These are phyloP conservation scores for Alsophila aescularia DNA, from an alignment of 2,888 invertebrate genomes.

Conservation along the genomic window DNA sequence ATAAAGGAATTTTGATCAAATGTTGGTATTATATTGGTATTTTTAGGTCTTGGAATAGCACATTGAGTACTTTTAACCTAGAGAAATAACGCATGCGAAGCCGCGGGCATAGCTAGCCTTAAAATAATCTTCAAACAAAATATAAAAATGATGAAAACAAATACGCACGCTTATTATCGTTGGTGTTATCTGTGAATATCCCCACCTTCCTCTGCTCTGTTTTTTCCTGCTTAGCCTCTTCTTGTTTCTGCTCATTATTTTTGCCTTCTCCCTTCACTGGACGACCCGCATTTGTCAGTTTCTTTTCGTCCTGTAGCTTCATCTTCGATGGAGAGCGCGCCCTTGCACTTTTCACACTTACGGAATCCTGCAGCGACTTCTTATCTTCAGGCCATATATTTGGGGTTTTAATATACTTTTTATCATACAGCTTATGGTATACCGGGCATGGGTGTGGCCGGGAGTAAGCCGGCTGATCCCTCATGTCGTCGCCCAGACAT, in stretches of 20 bases:
- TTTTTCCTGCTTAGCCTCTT: conserved; percentile 18
- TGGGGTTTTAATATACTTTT: conserved; percentile 56
- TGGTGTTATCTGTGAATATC: conserved; percentile 60
- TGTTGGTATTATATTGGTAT: too few relatives aligned
- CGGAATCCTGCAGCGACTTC: conserved; percentile 41
- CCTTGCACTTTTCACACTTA: conserved; percentile 56
- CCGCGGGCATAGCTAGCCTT: too few relatives aligned
- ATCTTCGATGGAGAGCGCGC: conserved; percentile 20
- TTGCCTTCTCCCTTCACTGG: conserved; percentile 49
- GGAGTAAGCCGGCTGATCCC: conserved; percentile 58
- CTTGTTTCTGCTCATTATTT: conserved; percentile 48
- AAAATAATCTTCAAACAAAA: background rate
- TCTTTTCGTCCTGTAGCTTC: too few relatives aligned
- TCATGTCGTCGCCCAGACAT: conserved; percentile 69
- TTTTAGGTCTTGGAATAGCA: too few relatives aligned
- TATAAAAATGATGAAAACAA: background rate
- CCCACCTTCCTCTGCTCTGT: conserved; percentile 55
- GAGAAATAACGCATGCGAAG: too few relatives aligned
- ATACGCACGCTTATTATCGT: conserved; percentile 51
- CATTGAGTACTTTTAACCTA: too few relatives aligned
- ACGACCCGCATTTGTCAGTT: conserved; percentile 33
- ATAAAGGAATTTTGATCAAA: too few relatives aligned
- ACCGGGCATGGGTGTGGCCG: conserved; percentile 77
- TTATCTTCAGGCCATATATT: conserved; percentile 61
- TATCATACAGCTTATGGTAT: conserved; percentile 75